A percentile compares a stretch with the other conserved stretches of the same genome.
These are phyloP conservation scores for Neotoxoptera formosana DNA, from an alignment of 1,140 invertebrate genomes.

Conservation along the genomic window DNA sequence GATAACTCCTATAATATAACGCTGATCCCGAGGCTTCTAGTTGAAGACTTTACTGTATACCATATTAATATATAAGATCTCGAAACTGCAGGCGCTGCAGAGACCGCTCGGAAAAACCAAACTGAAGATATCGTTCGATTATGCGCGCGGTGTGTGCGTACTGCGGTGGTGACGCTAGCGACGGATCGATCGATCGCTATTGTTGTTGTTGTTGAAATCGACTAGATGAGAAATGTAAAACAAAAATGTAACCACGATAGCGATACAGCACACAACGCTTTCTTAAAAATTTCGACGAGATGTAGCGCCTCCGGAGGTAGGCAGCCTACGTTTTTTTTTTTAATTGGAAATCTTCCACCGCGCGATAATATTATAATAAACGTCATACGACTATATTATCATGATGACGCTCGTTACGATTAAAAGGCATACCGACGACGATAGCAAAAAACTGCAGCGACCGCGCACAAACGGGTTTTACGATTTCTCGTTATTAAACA, in stretches of 20 bases:
- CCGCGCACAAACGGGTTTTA: background rate
- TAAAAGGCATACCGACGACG: background rate
- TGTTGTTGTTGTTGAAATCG: background rate
- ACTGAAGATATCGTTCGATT: background rate
- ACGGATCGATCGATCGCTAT: background rate
- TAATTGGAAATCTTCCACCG: background rate
- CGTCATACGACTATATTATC: too few relatives aligned
- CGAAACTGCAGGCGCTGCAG: background rate
- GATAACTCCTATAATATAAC: too few relatives aligned
- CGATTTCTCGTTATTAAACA: background rate
- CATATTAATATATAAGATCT: too few relatives aligned
- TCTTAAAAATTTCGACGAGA: background rate
- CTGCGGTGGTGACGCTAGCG: too few relatives aligned
- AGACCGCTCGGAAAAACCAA: background rate
- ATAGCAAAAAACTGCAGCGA: background rate
- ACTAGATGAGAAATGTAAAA: background rate
- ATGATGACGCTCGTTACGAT: background rate
- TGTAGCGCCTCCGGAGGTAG: background rate
- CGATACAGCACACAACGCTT: background rate
- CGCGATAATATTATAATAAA: background rate
- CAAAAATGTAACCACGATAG: background rate
- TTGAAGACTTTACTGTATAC: constrained; percentile 10
- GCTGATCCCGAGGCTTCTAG: constrained; percentile 10
- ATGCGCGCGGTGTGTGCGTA: background rate
- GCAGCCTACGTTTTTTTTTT: background rate